Evolutionary conservation across 2,888 invertebrate species (phyloP).

Genomic region (Noctua pronuba): DNA sequence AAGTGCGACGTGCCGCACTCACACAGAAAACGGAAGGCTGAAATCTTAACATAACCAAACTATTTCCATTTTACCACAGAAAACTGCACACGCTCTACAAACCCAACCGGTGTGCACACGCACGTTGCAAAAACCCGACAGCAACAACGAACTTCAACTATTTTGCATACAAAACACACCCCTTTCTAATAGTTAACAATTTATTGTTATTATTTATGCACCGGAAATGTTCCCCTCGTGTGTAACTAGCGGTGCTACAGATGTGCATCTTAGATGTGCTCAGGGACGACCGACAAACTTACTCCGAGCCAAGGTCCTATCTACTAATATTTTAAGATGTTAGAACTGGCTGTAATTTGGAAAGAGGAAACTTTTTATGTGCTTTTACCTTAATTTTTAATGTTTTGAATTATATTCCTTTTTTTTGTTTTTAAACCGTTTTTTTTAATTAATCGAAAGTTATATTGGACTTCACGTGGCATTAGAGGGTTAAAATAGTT

Average conservation of each 20-base stretch:
- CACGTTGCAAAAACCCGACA: conserved; percentile 55
- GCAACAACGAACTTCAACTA: conserved; percentile 68
- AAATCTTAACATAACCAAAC: background rate
- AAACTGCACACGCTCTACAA: background rate
- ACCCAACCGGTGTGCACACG: conserved; percentile 9
- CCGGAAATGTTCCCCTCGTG: conserved; percentile 75
- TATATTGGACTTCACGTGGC: background rate
- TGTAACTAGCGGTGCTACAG: conserved; percentile 67
- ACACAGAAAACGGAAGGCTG: too few species aligned
- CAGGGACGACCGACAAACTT: conserved; percentile 65
- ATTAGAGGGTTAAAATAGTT: conserved; percentile 4
- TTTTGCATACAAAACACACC: conserved; percentile 83
- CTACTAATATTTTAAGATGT: conserved; percentile 55
- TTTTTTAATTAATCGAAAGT: background rate
- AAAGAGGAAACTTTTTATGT: conserved; percentile 27
- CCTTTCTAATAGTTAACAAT: conserved; percentile 74
- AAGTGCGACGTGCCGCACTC: background rate
- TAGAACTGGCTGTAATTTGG: conserved; percentile 35
- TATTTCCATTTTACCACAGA: background rate
- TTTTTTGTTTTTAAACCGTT: background rate
- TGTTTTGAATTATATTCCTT: background rate
- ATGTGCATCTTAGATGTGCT: conserved; percentile 66
- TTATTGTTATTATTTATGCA: conserved; percentile 81
- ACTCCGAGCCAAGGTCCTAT: conserved; percentile 23
- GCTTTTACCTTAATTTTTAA: background rate